Evolutionary conservation across 2,797 vertebrate species (phyloP).

Genomic region (Tachyglossus aculeatus): DNA sequence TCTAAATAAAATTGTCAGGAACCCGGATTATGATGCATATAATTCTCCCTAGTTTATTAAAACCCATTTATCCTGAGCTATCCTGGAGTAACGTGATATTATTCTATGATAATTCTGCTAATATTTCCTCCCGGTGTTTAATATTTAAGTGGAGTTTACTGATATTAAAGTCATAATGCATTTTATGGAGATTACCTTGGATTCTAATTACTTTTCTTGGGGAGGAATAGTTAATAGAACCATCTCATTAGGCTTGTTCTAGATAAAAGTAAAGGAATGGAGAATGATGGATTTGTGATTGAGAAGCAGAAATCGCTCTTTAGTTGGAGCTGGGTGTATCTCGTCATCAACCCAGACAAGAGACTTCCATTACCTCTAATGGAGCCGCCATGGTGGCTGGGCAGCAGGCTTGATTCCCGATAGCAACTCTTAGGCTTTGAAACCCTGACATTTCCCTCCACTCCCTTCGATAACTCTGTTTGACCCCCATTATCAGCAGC

Average conservation of each 20-base stretch:
- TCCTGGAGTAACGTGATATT: constrained; percentile 76
- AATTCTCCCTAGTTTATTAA: constrained; percentile 87
- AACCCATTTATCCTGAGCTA: constrained; percentile 75
- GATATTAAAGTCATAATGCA: constrained; percentile 81
- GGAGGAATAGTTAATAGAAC: constrained; percentile 40
- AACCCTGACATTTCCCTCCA: accelerated
- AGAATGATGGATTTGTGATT: neutral
- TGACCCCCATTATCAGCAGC: accelerated
- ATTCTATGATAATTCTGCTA: constrained; percentile 81
- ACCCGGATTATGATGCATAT: constrained; percentile 78
- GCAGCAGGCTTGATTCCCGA: neutral
- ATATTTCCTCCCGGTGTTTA: constrained; percentile 79
- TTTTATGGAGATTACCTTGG: constrained; percentile 69
- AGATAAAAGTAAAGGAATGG: constrained; percentile 32
- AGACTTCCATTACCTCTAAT: neutral
- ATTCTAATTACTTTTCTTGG: constrained; percentile 69
- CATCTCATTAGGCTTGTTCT: constrained; percentile 24
- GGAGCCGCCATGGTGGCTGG: accelerated
- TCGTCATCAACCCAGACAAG: accelerated
- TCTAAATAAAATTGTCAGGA: constrained; percentile 93
- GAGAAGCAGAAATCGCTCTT: neutral
- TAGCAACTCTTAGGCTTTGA: accelerated
- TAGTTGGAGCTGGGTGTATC: accelerated
- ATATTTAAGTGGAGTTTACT: constrained; percentile 76
- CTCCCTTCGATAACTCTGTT: accelerated